Evolutionary conservation across 2,113 vertebrate species (phyloP), one percentile per base, ranked within the genome.

Genomic region (Cheirogaleus medius): DNA sequence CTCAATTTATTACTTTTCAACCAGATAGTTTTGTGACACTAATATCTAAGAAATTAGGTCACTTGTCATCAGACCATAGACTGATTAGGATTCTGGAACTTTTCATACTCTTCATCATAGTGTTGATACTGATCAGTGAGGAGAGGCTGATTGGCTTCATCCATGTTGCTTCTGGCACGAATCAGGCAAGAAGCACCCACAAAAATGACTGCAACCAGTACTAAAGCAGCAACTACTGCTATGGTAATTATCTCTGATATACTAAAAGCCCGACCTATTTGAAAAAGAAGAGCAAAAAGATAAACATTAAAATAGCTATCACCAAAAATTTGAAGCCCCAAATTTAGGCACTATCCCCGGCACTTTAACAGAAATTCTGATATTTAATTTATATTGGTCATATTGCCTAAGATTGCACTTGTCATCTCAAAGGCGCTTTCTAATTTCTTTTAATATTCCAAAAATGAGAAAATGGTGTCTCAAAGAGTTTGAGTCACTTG

Each of bases 231-330:
- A 0, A 99, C 98, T 32, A 99, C 99, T 21, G 98, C 98, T 3
- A 99, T 99, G 47, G 99, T 99, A 97, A 99, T 99, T 91, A 99
- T 99, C 98, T 99, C 99, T 14, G 99, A 99, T 96, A 99, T 83
- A 37, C 98, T 99, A 81, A 99, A 99, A 63, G 98, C 82, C 37
- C 96, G 98, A 97, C 97, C 99, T 99, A 64, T 64, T 93, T 82
- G 77, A 94, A 54, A 47, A 95, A 96, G 54, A 21, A 95, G 54
- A 21, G 29, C 88, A 71, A 73, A 21, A 49, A 90, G 92, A 69
- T 29, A 60, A 74, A 34, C 37, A 34, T 21, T 80, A 58, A 81
- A 94, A 90, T 54, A 47, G 11, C 83, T 91, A 17, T 44, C 10
- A 47, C 13, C 6, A 8, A n/a, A 64, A 76, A 34, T 12, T 39